A percentile compares a stretch with the other conserved stretches of the same genome.
phyloP scores from a whole-genome alignment of 2,888 invertebrate genomes.

The Phania funesta region DNA sequence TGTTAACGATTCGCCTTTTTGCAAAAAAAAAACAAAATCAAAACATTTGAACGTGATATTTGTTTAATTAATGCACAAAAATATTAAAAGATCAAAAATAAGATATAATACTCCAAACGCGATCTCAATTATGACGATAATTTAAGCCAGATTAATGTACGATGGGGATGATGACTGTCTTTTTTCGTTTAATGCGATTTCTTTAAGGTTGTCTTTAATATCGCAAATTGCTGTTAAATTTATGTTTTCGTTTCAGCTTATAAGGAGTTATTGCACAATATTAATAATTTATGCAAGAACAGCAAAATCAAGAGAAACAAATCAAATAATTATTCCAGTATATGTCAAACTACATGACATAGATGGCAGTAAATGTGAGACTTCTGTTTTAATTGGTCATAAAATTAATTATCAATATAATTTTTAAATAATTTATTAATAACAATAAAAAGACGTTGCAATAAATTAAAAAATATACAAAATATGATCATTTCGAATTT shows the following conservation, averaged over 20 bases:
- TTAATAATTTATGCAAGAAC: constrained; percentile 12
- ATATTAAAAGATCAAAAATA: no score
- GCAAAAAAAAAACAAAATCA: constrained; percentile 18
- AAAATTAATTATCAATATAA: constrained; percentile 9
- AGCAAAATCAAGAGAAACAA: constrained; percentile 9
- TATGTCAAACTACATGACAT: constrained; percentile 14
- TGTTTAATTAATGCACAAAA: constrained; percentile 48
- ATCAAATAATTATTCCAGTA: constrained; percentile 23
- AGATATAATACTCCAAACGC: background rate
- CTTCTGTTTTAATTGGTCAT: constrained; percentile 23
- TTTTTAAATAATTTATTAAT: background rate
- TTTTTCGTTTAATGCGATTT: background rate
- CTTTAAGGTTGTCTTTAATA: background rate
- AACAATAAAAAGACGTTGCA: background rate
- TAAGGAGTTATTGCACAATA: constrained; percentile 1
- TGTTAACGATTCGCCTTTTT: constrained; percentile 13
- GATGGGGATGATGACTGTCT: constrained; percentile 13
- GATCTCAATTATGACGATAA: constrained; percentile 12
- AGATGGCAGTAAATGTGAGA: constrained; percentile 23
- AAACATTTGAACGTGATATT: constrained; percentile 43
- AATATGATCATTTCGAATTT: no score
- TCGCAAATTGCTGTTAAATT: constrained; percentile 20
- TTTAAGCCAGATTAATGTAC: background rate
- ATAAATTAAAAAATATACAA: background rate
- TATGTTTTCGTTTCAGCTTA: constrained; percentile 45